Base-by-base conservation (phyloP, 2,888 invertebrate species). In the Limenitis camilla region DNA sequence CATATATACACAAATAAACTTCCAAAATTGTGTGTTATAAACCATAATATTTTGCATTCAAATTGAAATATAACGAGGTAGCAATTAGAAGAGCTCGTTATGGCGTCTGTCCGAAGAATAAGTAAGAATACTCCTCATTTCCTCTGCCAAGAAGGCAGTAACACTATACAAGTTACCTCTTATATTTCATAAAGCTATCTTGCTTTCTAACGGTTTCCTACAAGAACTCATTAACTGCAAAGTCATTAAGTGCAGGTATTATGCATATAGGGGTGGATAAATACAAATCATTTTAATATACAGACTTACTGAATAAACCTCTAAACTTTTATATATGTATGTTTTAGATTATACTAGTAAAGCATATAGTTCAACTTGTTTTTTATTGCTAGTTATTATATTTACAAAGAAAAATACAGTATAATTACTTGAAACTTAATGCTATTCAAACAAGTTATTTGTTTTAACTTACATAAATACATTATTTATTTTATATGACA, bases 61-160 rank as follows among this genome's bases (percentile, higher is more conserved):
- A 51, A 49, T 56, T 56, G 45, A 51, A 52, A 55, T 50, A 35
- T 52, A 42, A 52, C 51, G 29, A 56, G 48, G 28, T 36, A 53
- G 58, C 58, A 60, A 61, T 62, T 59, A 61, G 56, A 61, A 59
- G 56, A 58, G 55, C 61, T 62, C 61, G 57, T 62, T 62, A 62
- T 61, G 53, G 55, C 53, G 56, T 53, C 58, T 59, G 58, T 62
- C 59, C 58, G 49, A 59, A 61, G 62, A 58, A 61, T 61, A 58
- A 61, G 47, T 58, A 55, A 54, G 59, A 59, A 57, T 53, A 55
- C 45, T 51, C 53, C 52, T 58, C 55, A 56, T 61, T 62, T 61
- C 49, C 55, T 46, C 49, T 29, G 52, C 52, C 54, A 49, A 57
- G 54, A 55, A 49, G 45, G 39, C 45, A 35, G 48, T 52, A 39